phyloP scores from a whole-genome alignment of 2,888 invertebrate species.

The Coelogynopora nodosa region DNA sequence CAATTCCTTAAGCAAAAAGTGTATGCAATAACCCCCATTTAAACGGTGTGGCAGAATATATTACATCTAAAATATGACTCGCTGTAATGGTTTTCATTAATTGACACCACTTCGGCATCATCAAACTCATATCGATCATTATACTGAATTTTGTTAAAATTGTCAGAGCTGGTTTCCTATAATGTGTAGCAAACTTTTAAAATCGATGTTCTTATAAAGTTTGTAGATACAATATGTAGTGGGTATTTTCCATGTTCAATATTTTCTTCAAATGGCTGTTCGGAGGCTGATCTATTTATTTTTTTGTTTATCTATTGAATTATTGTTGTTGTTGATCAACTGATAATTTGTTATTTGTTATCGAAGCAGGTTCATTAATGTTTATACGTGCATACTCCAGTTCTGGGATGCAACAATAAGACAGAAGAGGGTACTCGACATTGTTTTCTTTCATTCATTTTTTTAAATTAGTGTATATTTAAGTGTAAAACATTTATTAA shows the following conservation, averaged over 20 bases:
- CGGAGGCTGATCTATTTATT: neutral
- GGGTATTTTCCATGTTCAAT: neutral
- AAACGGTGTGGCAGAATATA: too few relatives aligned
- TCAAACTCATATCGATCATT: too few relatives aligned
- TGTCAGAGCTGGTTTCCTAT: neutral
- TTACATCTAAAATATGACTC: too few relatives aligned
- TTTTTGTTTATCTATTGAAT: neutral
- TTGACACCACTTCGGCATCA: too few relatives aligned
- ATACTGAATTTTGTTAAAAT: constrained; percentile 9
- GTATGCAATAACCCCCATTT: too few relatives aligned
- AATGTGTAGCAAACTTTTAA: neutral
- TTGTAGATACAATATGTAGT: too few relatives aligned
- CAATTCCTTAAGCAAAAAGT: too few relatives aligned
- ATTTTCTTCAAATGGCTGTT: neutral
- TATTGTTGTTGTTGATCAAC: neutral
- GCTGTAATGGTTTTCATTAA: too few relatives aligned
- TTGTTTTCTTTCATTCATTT: neutral
- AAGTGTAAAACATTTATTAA: neutral
- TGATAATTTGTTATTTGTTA: neutral
- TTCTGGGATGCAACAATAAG: neutral
- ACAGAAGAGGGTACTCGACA: neutral
- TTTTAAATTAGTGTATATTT: too few relatives aligned
- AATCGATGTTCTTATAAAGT: neutral
- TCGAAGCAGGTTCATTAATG: neutral
- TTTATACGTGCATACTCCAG: neutral